phyloP scores from a whole-genome alignment of 2,888 invertebrate species.

The Tetranychus piercei region DNA sequence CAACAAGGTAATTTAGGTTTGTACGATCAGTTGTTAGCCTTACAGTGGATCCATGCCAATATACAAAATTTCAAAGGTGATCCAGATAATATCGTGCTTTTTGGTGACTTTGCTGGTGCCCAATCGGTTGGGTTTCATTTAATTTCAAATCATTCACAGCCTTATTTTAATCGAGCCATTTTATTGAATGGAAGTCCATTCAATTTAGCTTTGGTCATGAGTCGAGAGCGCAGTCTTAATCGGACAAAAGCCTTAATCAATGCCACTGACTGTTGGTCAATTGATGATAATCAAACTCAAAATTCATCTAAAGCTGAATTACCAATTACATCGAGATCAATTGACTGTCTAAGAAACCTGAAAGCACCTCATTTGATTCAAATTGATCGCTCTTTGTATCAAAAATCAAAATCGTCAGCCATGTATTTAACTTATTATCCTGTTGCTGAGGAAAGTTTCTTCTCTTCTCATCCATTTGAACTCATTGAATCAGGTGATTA shows the following conservation, averaged over 20 bases:
- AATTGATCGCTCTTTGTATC: neutral
- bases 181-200: neutral
- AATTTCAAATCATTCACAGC: neutral
- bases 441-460: neutral
- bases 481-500: neutral
- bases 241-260: neutral
- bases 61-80: conserved; percentile 10
- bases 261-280: neutral
- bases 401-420: neutral
- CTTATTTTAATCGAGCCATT: neutral
- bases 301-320: neutral
- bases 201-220: neutral
- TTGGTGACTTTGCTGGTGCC: conserved; percentile 8
- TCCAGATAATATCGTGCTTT: neutral
- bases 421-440: neutral
- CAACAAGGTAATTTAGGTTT: conserved; percentile 11
- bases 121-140: neutral
- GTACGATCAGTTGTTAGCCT: conserved; percentile 12
- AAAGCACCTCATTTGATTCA: neutral
- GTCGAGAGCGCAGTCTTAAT: neutral
- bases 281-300: neutral
- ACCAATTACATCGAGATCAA: neutral
- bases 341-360: neutral
- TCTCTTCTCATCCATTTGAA: neutral
- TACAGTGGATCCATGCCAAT: conserved; percentile 10